phyloP scores from a whole-genome alignment of 2,888 invertebrate species.

The Cerceris ruficornis region DNA sequence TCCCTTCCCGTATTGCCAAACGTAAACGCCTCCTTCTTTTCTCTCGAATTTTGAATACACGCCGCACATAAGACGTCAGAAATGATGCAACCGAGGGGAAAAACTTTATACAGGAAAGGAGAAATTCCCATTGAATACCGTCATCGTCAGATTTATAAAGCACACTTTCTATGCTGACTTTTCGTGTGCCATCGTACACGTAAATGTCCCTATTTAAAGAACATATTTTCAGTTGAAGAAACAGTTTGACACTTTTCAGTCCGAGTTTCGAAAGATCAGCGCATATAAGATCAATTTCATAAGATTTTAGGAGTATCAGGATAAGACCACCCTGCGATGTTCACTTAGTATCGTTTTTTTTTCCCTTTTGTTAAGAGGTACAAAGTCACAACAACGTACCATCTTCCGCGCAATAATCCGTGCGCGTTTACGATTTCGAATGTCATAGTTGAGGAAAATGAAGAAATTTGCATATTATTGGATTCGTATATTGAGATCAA shows the following conservation, averaged over 20 bases:
- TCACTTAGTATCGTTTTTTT: no score
- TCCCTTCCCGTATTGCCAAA: conserved; percentile 46
- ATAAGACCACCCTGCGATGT: no score
- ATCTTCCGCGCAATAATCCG: no score
- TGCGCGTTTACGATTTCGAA: background rate
- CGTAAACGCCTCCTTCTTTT: conserved; percentile 71
- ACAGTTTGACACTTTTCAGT: no score
- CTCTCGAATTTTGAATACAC: conserved; percentile 62
- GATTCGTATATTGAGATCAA: conserved; percentile 62
- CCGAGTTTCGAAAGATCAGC: no score
- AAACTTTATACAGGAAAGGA: conserved; percentile 15
- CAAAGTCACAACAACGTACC: no score
- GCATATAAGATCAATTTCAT: no score
- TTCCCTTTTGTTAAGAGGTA: no score
- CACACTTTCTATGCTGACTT: conserved; percentile 5
- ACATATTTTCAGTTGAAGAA: no score
- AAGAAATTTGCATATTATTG: conserved; percentile 61
- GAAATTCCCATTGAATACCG: conserved; percentile 10
- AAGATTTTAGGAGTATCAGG: no score
- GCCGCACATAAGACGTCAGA: conserved; percentile 37
- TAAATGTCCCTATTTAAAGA: no score
- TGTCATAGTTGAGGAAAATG: conserved; percentile 23
- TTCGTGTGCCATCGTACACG: background rate
- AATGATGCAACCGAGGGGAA: conserved; percentile 42
- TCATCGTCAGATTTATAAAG: conserved; percentile 9